Evolutionary conservation across 2,888 invertebrate genomes (phyloP).

Genomic region (Helicoverpa assulta): DNA sequence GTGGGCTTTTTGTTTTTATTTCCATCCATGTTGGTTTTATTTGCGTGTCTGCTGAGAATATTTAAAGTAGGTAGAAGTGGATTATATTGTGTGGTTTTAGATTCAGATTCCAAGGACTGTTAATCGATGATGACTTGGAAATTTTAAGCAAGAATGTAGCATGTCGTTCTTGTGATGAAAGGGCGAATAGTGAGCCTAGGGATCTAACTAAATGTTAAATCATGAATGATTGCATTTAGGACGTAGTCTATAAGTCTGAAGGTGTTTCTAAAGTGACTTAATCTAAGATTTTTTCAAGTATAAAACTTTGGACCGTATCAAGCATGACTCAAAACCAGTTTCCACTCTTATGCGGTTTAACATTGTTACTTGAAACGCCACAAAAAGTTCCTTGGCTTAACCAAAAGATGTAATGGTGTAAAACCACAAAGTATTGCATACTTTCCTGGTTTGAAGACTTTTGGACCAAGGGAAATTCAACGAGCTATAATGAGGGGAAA

Average conservation of each 20-base stretch:
- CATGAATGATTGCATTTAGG: background rate
- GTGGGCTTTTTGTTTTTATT: constrained; percentile 24
- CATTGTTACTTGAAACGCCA: too few species aligned
- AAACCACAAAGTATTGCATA: constrained; percentile 40
- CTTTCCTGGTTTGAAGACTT: constrained; percentile 25
- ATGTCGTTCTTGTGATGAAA: background rate
- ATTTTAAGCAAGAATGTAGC: background rate
- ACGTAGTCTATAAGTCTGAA: background rate
- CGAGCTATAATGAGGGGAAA: constrained; percentile 80
- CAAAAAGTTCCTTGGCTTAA: background rate
- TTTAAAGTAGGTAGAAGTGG: constrained; percentile 20
- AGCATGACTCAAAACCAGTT: background rate
- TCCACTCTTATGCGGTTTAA: background rate
- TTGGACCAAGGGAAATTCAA: constrained; percentile 34
- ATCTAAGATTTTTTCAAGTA: background rate
- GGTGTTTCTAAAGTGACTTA: background rate
- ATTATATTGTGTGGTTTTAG: background rate
- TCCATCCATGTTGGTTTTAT: constrained; percentile 29
- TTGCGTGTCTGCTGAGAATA: constrained; percentile 18
- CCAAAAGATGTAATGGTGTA: constrained; percentile 10
- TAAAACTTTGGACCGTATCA: background rate
- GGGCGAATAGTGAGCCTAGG: background rate
- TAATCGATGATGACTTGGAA: constrained; percentile 8
- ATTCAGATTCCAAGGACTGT: background rate
- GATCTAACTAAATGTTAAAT: background rate